These are phyloP conservation scores for Zapornia atra DNA, from an alignment of 2,113 vertebrate species.

Conservation along the genomic window DNA sequence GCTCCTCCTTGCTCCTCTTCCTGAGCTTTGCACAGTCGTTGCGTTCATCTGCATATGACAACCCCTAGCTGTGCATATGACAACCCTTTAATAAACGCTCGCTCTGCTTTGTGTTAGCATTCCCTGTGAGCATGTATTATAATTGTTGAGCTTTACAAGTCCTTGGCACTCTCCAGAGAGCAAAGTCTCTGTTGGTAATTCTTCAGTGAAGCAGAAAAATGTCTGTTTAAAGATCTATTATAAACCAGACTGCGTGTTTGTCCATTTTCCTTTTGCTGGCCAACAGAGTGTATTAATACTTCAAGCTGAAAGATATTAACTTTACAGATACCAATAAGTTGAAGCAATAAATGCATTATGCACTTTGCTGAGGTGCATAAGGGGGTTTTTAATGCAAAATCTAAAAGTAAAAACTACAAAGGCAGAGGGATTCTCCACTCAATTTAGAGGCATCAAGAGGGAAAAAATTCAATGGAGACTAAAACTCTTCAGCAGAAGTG, in stretches of 20 bases:
- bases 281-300: not conserved
- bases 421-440: not conserved
- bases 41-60: not conserved
- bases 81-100: not conserved
- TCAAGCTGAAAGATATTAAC: constrained; percentile 17
- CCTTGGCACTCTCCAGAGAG: constrained; percentile 16
- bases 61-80: not conserved
- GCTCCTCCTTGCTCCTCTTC: not conserved
- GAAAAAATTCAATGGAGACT: not conserved
- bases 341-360: constrained; percentile 9
- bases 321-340: not conserved
- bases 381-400: not conserved
- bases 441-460: not conserved
- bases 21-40: not conserved
- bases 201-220: constrained; percentile 44
- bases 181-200: constrained; percentile 7
- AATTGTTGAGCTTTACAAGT: not conserved
- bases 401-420: not conserved
- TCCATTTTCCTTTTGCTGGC: constrained; percentile 30
- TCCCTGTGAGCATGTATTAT: not conserved
- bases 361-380: not conserved
- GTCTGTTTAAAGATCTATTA: constrained; percentile 25
- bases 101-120: not conserved
- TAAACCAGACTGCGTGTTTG: not conserved
- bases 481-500: not conserved